Evolutionary conservation across 2,888 invertebrate genomes (phyloP), one percentile per base, ranked within the genome.

Genomic region (Eupithecia centaureata): DNA sequence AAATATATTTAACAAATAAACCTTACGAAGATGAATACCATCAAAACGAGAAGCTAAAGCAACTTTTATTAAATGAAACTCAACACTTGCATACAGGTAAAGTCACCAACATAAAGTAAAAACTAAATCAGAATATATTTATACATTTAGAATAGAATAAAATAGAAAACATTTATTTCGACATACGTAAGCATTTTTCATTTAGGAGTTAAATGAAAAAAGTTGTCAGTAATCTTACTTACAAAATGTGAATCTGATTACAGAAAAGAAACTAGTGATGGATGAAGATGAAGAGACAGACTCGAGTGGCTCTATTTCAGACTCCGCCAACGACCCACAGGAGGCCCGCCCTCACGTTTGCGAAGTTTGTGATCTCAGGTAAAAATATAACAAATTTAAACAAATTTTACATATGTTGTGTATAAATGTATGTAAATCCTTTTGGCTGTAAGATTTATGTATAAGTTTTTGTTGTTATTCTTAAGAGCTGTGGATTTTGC

Each of bases 201-300:
- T n/a, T 35, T 35, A 3, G 15, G 5, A 35, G 15, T 15, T 0
- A 13, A 3, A 15, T 5, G 15, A 4, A 35, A 0, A 35, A 15
- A 35, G n/a, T n/a, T n/a, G 1, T n/a, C 5, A 38, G n/a, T 38
- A 38, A 42, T 18, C 0, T 8, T 47, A 47, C 47, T 47, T 2
- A 47, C 47, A 47, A 22, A 47, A 47, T n/a, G 13, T 27, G 22
- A 47, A 47, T 42, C 42, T 30, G 38, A 32, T 84, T 71, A 1
- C 83, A 88, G 89, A 88, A 63, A 86, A 85, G 54, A 89, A 86
- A 67, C 80, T 78, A 54, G 80, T 79, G 18, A 78, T 90, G 77
- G 92, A 92, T 0, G 92, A 92, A n/a, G 92, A 93, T 18, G 92
- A 92, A 33, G 93, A 93, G 76, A 92, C 93, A 0, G 92, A 92